These are phyloP conservation scores for Hybognathus amarus DNA, from an alignment of 2,797 vertebrate species.

Conservation along the genomic window DNA sequence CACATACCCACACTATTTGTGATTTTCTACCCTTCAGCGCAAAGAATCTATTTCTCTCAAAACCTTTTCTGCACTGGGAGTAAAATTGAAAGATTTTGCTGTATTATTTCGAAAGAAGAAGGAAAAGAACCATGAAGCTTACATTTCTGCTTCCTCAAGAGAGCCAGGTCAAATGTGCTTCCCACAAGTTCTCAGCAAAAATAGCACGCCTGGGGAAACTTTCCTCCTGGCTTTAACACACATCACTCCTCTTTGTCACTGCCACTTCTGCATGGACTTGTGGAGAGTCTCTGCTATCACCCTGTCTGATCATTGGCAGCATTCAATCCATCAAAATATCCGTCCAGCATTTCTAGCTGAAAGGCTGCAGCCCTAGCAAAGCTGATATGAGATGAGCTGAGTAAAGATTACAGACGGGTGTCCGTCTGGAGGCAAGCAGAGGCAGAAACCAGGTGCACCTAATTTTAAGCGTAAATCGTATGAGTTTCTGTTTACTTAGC, in stretches of 20 bases:
- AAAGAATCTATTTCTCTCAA: constrained; percentile 4
- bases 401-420: constrained; percentile 31
- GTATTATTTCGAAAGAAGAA: not conserved
- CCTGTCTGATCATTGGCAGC: constrained; percentile 16
- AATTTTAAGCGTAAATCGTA: constrained; percentile 54
- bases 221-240: constrained; percentile 26
- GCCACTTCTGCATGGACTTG: not conserved
- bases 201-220: constrained; percentile 20
- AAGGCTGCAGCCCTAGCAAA: not conserved
- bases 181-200: constrained; percentile 8
- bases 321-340: constrained; percentile 26
- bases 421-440: constrained; percentile 57
- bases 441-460: constrained; percentile 53
- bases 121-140: not conserved
- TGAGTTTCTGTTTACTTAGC: constrained; percentile 27
- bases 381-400: constrained; percentile 15
- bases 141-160: constrained; percentile 3
- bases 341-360: not conserved
- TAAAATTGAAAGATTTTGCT: not conserved
- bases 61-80: not conserved
- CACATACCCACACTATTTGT: constrained; percentile 20
- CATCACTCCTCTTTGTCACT: constrained; percentile 27
- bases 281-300: constrained; percentile 20
- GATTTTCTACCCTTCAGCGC: not conserved
- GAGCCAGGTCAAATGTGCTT: constrained; percentile 19